These are phyloP conservation scores for Gobio occitaniae DNA, from an alignment of 2,797 vertebrate species.

Conservation along the genomic window DNA sequence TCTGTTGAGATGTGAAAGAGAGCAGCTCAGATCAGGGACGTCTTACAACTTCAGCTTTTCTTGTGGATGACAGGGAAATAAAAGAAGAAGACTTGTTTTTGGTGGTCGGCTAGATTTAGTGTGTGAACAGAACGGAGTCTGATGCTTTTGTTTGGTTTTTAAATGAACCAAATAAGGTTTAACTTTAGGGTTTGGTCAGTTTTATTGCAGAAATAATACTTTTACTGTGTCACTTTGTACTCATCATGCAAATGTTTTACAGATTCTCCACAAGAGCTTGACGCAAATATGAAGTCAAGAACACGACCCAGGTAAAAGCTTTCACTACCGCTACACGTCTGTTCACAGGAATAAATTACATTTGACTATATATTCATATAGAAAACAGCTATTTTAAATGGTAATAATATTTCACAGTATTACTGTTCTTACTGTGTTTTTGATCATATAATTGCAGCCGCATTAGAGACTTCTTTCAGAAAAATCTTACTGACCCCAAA, in stretches of 20 bases:
- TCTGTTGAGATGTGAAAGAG: background rate
- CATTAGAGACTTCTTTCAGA: background rate
- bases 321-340: background rate
- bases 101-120: background rate
- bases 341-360: background rate
- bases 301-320: slow-evolving; percentile 74
- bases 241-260: slow-evolving; percentile 16
- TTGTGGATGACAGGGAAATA: background rate
- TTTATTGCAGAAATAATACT: background rate
- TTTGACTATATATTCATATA: background rate
- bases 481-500: background rate
- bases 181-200: background rate
- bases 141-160: background rate
- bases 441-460: background rate
- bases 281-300: slow-evolving; percentile 72
- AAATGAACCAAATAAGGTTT: background rate
- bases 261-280: slow-evolving; percentile 73
- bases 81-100: background rate
- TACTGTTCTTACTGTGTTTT: background rate
- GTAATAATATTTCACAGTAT: background rate
- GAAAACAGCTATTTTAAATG: background rate
- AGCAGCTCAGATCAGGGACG: background rate
- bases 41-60: background rate
- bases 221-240: background rate
- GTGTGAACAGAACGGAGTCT: background rate